phyloP scores from a whole-genome alignment of 2,797 vertebrate species.

The Pseudochaenichthys georgianus region DNA sequence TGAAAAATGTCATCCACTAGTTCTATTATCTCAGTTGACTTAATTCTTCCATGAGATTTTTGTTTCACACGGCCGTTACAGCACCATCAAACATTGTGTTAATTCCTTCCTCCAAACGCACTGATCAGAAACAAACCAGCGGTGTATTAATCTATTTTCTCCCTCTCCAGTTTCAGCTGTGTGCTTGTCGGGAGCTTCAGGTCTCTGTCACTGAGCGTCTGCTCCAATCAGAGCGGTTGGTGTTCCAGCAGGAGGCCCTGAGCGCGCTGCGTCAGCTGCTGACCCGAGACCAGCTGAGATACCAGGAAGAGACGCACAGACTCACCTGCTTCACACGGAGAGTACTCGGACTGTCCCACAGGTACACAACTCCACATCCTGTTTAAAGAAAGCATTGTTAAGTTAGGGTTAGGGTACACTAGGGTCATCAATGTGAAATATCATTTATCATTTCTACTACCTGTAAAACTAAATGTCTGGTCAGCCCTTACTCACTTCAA shows the following conservation, averaged over 20 bases:
- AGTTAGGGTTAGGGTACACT: not conserved
- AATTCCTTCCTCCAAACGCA: no score
- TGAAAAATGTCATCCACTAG: no score
- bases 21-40: no score
- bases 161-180: conserved; percentile 41
- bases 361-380: conserved; percentile 31
- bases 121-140: no score
- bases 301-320: conserved; percentile 67
- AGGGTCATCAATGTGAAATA: no score
- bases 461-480: no score
- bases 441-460: no score
- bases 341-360: conserved; percentile 21
- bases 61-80: no score
- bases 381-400: not conserved
- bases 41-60: no score
- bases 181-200: conserved; percentile 57
- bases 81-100: no score
- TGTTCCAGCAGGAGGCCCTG: conserved; percentile 78
- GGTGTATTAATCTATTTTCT: not conserved
- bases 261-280: conserved; percentile 72
- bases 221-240: conserved; percentile 61
- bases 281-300: conserved; percentile 73
- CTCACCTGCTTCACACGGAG: conserved; percentile 56
- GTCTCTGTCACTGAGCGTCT: conserved; percentile 50
- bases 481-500: no score